These are phyloP conservation scores for Pygoscelis antarcticus DNA, from an alignment of 2,113 vertebrate genomes.

Conservation along the genomic window DNA sequence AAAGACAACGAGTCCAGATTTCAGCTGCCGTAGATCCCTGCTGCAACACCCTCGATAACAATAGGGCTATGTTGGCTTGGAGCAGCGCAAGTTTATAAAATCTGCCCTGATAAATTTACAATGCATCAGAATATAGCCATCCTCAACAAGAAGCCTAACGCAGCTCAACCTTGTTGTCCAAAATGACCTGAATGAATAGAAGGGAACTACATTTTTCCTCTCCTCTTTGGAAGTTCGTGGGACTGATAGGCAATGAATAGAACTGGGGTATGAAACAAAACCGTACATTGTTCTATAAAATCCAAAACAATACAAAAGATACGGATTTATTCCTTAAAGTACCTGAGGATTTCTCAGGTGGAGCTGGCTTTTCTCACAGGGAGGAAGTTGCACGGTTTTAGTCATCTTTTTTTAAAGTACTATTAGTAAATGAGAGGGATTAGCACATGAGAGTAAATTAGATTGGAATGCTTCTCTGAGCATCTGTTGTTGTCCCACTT, in stretches of 20 bases:
- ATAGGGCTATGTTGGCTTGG: background rate
- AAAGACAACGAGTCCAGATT: background rate
- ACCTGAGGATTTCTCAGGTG: background rate
- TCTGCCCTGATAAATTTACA: background rate
- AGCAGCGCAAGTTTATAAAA: background rate
- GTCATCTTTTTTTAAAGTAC: accelerated
- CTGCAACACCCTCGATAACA: background rate
- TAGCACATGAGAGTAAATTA: background rate
- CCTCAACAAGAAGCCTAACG: background rate
- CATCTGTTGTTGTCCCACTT: background rate
- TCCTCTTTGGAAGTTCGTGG: background rate
- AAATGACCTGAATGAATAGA: background rate
- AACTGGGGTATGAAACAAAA: background rate
- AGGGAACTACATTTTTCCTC: background rate
- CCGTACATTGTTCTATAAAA: background rate
- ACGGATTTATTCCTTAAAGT: background rate
- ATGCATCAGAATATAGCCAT: background rate
- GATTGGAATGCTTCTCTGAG: background rate
- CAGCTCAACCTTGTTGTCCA: background rate
- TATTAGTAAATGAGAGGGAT: background rate
- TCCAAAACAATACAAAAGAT: background rate
- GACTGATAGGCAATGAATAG: background rate
- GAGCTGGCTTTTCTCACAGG: background rate
- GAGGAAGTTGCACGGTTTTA: background rate
- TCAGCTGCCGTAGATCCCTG: background rate